Base-by-base conservation (phyloP, 2,113 vertebrate genomes). In the Cyanoliseus patagonus region DNA sequence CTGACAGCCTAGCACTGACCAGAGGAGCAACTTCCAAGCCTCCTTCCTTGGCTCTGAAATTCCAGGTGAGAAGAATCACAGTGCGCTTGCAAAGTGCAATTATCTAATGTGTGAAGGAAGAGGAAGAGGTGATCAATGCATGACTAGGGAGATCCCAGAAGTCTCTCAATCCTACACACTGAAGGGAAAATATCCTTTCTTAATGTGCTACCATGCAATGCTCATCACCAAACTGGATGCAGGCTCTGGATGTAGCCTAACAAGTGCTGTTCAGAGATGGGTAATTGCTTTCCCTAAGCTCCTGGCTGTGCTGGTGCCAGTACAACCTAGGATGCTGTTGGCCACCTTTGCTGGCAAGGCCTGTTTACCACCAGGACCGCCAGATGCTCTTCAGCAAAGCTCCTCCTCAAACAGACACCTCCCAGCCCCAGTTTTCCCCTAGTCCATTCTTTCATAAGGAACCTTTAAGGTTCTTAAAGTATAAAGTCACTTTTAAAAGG, bases 131-230 rank as follows among this genome's bases (percentile, higher is more conserved):
- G 24, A 31, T 5, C 19, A n/a, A 13, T 59, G 23, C 11, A 17
- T 12, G 37, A 17, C 44, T 35, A 20, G 17, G n/a, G 20, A 44
- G 22, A 9, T 42, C 20, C 27, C 25, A 33, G 1, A 5, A 28
- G 11, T 59, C 33, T 64, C 63, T 18, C 35, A 33, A 1, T 25
- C 23, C 28, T 46, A 13, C 10, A 22, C 0, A 0, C 8, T 22
- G 24, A 63, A n/a, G 33, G 16, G 33, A 51, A 81, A 22, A 7
- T 7, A 20, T 33, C 47, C 27, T 76, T 57, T 86, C 28, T 18
- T 67, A 35, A 17, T 15, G 11, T 39, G 41, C 35, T 47, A 49
- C 31, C 39, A 10, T 6, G 4, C 6, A 14, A 39, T 3, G 39
- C 11, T 41, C 25, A 28, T 41, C 59, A 39, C 16, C 63, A 70